Evolutionary conservation across 2,888 invertebrate species (phyloP).

Genomic region (Acleris holmiana): DNA sequence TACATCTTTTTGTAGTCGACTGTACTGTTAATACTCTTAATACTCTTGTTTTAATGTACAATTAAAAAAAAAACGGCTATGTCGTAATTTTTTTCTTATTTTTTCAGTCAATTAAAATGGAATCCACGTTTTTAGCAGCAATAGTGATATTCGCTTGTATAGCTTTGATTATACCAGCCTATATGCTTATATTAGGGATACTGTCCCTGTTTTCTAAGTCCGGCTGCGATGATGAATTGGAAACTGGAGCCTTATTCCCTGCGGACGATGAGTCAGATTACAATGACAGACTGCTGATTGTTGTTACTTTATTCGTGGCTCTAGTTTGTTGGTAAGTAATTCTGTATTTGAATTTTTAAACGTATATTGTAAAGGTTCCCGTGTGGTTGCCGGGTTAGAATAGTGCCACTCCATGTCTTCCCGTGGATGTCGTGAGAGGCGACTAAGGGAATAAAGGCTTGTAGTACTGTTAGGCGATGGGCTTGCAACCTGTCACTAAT

Average conservation of each 20-base stretch:
- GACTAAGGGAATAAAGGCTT: too few relatives aligned
- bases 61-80: too few relatives aligned
- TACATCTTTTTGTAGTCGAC: too few relatives aligned
- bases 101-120: slow-evolving; percentile 88
- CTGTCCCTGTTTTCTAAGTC: slow-evolving; percentile 77
- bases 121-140: slow-evolving; percentile 87
- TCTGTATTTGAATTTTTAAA: background rate
- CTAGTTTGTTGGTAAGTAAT: slow-evolving; percentile 73
- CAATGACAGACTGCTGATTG: slow-evolving; percentile 67
- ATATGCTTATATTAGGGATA: slow-evolving; percentile 78
- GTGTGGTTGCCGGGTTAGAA: too few relatives aligned
- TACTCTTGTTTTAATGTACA: too few relatives aligned
- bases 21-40: too few relatives aligned
- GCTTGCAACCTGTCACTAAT: too few relatives aligned
- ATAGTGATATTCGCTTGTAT: slow-evolving; percentile 86
- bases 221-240: slow-evolving; percentile 67
- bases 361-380: background rate
- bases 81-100: slow-evolving; percentile 25
- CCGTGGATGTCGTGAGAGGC: too few relatives aligned
- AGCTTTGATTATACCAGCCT: slow-evolving; percentile 86
- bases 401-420: too few relatives aligned
- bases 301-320: slow-evolving; percentile 68
- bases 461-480: too few relatives aligned
- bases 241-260: slow-evolving; percentile 72
- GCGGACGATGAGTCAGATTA: slow-evolving; percentile 67